These are phyloP conservation scores for Amblyornis subalaris DNA, from an alignment of 2,113 vertebrate species.

Conservation along the genomic window DNA sequence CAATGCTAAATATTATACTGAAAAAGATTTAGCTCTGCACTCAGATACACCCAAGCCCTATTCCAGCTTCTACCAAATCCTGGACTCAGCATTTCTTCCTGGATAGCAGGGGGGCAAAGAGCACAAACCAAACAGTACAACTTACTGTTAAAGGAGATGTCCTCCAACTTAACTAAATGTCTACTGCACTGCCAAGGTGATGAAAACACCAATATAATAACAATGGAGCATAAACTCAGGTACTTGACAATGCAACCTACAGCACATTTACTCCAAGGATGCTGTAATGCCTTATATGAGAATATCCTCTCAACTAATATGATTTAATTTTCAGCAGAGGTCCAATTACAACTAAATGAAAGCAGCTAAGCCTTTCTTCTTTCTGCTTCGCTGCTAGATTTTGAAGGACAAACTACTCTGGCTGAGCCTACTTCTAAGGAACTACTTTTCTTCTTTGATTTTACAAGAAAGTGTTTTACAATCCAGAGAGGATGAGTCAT, in stretches of 20 bases:
- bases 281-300: background rate
- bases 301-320: background rate
- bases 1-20: background rate
- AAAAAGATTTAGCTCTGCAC: background rate
- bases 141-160: background rate
- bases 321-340: background rate
- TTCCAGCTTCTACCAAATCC: background rate
- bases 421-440: slow-evolving; percentile 45
- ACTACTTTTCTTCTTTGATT: slow-evolving; percentile 53
- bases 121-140: background rate
- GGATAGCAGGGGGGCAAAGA: background rate
- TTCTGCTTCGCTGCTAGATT: background rate
- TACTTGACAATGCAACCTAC: background rate
- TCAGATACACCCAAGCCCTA: background rate
- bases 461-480: slow-evolving; percentile 70
- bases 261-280: background rate
- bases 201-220: background rate
- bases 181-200: background rate
- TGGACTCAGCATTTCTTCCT: background rate
- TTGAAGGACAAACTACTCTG: slow-evolving; percentile 29
- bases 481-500: slow-evolving; percentile 70
- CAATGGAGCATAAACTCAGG: background rate
- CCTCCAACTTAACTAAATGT: background rate
- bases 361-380: background rate
- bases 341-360: background rate